Base-by-base conservation (phyloP, 35 echinoderm and acorn worm genomes). In the Holothuria glaberrima region DNA sequence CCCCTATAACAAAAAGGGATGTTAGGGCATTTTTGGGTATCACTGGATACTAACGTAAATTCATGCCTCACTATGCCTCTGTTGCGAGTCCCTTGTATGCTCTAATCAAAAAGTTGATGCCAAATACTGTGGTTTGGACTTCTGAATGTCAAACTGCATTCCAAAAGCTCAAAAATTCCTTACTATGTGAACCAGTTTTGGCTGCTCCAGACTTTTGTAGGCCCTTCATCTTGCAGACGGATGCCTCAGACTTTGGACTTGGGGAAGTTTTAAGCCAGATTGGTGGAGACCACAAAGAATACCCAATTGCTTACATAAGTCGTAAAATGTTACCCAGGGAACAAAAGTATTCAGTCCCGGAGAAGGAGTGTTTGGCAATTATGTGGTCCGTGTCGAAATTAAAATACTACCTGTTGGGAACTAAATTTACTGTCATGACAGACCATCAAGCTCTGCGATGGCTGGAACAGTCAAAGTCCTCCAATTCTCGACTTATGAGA, bases 361-460 rank as follows among this genome's bases (percentile, higher is more conserved):
- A 92, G 48, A 81, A 88, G 48, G 94, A 95, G 26, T 95, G 94
- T 76, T 73, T 95, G 30, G 92, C 92, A 3, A 67, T 93, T 16
- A 57, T 89, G 21, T 93, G 92, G 92, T 70, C 86, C 44, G 65
- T 93, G 1, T 44, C 30, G 1, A 93, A 83, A 58, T 88, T 92
- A 13, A 18, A 71, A 16, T 48, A 28, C 14, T 93, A 93, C 58
- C 34, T 93, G 76, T 83, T 62, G 82, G 92, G 92, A 20, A 67
- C 26, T 58, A 26, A 93, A 36, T 93, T 89, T 71, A 82, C 75
- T 32, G 30, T 93, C 25, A 31, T 65, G 46, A 93, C 87, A 3
- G 78, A 93, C 35, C 91, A 93, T 36, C n/a, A 93, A 7, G n/a
- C 91, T 52, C 85, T 93, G 3, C 18, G 2, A 30, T 93, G 63